These are phyloP conservation scores for Mormoops blainvillei DNA, from an alignment of 2,113 vertebrate species.

Conservation along the genomic window DNA sequence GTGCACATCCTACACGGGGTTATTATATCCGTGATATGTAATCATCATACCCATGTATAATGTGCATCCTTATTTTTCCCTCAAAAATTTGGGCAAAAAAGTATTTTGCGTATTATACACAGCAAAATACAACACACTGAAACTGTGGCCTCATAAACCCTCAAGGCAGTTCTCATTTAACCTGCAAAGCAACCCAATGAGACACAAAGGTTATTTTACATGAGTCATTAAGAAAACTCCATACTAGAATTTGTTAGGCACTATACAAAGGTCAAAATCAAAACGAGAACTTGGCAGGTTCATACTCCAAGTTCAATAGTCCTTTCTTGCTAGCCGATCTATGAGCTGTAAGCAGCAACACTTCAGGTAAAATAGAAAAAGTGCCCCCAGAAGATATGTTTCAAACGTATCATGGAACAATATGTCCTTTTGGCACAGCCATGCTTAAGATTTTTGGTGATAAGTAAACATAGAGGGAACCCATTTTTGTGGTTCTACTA, in stretches of 20 bases:
- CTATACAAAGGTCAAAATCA: constrained; percentile 38
- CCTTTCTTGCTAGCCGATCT: neutral
- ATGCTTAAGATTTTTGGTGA: neutral
- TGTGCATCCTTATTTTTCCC: too few species aligned
- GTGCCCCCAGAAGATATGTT: neutral
- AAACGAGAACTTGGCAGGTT: constrained; percentile 20
- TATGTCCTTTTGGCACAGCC: neutral
- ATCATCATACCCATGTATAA: too few species aligned
- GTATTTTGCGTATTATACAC: too few species aligned
- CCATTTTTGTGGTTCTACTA: neutral
- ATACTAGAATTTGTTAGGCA: neutral
- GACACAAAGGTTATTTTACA: neutral
- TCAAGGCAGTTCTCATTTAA: constrained; percentile 4
- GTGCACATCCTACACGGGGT: too few species aligned
- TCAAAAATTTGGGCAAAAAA: too few species aligned
- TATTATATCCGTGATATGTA: too few species aligned
- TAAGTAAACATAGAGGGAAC: neutral
- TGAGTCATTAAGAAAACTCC: neutral
- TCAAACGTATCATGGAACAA: neutral
- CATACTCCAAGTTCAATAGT: neutral
- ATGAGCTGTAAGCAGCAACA: neutral
- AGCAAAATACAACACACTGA: neutral
- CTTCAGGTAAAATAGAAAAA: neutral
- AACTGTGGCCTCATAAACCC: neutral
- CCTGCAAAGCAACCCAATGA: neutral